Percentiles rank a stretch among this genome's conserved stretches.
These are phyloP conservation scores for Microcebus lehilahytsara DNA, from an alignment of 2,113 vertebrate species.

Conservation along the genomic window DNA sequence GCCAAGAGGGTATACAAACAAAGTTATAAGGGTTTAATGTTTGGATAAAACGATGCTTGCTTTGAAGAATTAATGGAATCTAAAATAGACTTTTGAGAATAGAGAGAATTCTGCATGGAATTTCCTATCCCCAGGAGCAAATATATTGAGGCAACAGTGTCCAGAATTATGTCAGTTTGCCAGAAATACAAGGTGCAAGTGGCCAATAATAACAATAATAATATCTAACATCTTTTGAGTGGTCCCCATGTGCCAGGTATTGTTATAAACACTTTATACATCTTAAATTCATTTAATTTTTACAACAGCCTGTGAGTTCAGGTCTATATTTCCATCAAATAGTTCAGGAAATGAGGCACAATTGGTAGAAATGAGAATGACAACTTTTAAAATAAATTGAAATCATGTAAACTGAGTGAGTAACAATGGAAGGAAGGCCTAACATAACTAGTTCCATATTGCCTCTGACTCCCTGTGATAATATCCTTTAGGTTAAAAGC, in stretches of 20 bases:
- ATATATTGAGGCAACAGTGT: not conserved
- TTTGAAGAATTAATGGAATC: not conserved
- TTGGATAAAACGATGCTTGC: not conserved
- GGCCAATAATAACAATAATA: not conserved
- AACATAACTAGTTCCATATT: too few relatives aligned
- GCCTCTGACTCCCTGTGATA: too few relatives aligned
- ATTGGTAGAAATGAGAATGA: not conserved
- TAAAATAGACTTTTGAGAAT: not conserved
- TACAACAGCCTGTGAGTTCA: not conserved
- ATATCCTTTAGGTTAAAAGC: too few relatives aligned
- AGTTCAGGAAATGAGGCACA: not conserved
- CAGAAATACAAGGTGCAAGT: not conserved
- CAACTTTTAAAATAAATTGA: not conserved
- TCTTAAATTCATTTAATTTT: conserved; percentile 10
- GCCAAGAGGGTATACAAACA: not conserved
- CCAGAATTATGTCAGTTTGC: not conserved
- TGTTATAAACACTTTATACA: not conserved
- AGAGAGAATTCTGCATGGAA: not conserved
- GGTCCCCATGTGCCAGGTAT: not conserved
- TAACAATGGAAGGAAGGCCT: too few relatives aligned
- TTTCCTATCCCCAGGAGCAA: not conserved
- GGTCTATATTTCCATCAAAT: not conserved
- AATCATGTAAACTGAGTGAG: not conserved
- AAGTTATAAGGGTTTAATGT: not conserved
- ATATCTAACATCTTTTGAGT: not conserved